Evolutionary conservation across 2,797 vertebrate genomes (phyloP), one percentile per base, ranked within the genome.

Genomic region (Chrosomus eos): DNA sequence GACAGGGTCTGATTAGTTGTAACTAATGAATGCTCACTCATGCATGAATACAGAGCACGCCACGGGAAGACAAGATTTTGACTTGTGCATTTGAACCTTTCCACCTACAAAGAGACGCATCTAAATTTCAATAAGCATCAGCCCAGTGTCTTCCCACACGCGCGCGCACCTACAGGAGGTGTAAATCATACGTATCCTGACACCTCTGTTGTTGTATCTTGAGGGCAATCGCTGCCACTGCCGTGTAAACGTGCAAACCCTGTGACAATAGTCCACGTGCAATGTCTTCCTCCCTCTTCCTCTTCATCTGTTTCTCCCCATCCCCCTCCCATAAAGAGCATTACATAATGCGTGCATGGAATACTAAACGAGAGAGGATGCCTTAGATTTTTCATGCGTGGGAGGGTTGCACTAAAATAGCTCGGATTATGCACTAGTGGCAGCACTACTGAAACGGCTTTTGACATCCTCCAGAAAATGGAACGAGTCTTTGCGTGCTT

Each of bases 311-410:
- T 78, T 62, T 79, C 76, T 79, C 45, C 48, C 77, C 60, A 18
- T 60, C 68, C 36, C 82, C 58, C 82, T 62, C 19, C 64, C 75
- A 92, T 89, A 92, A 91, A 93, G 51, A 87, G 86, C 84, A 80
- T 96, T 95, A 94, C 80, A 88, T 94, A 95, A 96, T 74, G 7
- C 89, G 89, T 88, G 92, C 93, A 93, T 89, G 90, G 91, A 94
- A 95, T 93, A 93, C 88, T 90, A 92, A 94, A 94, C 90, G 86
- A 81, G 86, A 89, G 89, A 89, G 91, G 88, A 83, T 40, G n/a
- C 90, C 90, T 93, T 89, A 82, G 89, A 91, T 87, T 91, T 92
- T 91, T 93, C 83, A 92, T 90, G 90, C 92, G 92, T 92, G 91
- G 91, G 92, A 90, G 91, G 89, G 89, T 88, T 88, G 77, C 87